Evolutionary conservation across 2,113 vertebrate genomes (phyloP), one percentile per base, ranked within the genome.

Genomic region (Microcebus murinus): DNA sequence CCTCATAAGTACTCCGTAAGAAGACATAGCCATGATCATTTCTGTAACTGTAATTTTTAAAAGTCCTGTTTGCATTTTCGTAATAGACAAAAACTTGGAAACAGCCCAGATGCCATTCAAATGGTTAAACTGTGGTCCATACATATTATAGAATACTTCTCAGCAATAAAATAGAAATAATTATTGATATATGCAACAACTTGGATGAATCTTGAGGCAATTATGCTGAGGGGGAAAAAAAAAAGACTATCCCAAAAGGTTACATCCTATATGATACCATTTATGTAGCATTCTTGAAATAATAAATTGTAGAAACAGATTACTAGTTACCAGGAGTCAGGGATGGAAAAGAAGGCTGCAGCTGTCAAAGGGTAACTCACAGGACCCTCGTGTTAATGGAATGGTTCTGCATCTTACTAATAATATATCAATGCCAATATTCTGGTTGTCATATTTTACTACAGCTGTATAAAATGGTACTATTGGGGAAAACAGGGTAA

Each of bases 291-390:
- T 90, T 96, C 65, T 95, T 63, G 17, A 89, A 83, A 68, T 36
- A 81, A 91, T 65, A 68, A 82, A 73, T 90, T 71, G 79, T 17
- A 61, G 52, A 94, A 92, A 76, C 27, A 31, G 42, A 93, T 59
- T 74, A 68, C 17, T 42, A 63, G 36, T 42, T 71, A 15, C 13
- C 57, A 59, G 86, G 29, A 65, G 13, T 80, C 42, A 85, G 48
- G 23, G 55, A 61, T 42, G 21, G 11, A 17, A 68, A 17, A 18
- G 36, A 57, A 7, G 2, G 9, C 4, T 39, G 0, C 25, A 45
- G 36, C 45, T 39, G 6, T 45, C 67, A 73, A 77, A 13, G 27
- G 67, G 48, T 8, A 71, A 45, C 15, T 52, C 34, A 18, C 63
- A 90, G 36, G 5, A 79, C 36, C 13, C 36, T 55, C 34, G 18